These are phyloP conservation scores for Plebejus argus DNA, from an alignment of 2,888 invertebrate species.

Conservation along the genomic window DNA sequence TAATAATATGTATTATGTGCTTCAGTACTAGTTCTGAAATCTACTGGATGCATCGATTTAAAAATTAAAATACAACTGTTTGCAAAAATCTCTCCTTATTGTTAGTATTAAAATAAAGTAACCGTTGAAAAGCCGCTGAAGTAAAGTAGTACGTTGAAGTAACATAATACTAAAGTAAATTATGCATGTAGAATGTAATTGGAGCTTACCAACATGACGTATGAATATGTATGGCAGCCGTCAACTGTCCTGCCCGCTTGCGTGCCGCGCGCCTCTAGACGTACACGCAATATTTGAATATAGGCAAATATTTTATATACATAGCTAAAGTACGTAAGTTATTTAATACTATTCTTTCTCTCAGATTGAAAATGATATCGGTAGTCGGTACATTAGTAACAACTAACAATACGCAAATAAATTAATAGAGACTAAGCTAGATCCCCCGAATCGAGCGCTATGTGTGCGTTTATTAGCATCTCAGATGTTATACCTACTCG, in stretches of 20 bases:
- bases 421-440: too few species aligned
- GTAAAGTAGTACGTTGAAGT: background rate
- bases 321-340: background rate
- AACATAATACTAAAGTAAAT: conserved; percentile 21
- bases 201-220: conserved; percentile 29
- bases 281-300: conserved; percentile 52
- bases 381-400: background rate
- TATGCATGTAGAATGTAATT: conserved; percentile 29
- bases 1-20: too few species aligned
- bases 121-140: background rate
- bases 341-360: background rate
- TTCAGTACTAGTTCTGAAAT: too few species aligned
- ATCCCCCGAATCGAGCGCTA: background rate
- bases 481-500: too few species aligned
- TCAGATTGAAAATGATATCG: background rate
- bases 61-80: too few species aligned
- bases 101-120: background rate
- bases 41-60: too few species aligned
- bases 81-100: background rate
- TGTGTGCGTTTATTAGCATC: too few species aligned
- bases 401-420: too few species aligned
- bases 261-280: conserved; percentile 55
- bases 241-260: conserved; percentile 53
- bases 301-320: conserved; percentile 3
- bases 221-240: conserved; percentile 42